These are phyloP conservation scores for Lipophrys pholis DNA, from an alignment of 2,113 vertebrate species.

Conservation along the genomic window DNA sequence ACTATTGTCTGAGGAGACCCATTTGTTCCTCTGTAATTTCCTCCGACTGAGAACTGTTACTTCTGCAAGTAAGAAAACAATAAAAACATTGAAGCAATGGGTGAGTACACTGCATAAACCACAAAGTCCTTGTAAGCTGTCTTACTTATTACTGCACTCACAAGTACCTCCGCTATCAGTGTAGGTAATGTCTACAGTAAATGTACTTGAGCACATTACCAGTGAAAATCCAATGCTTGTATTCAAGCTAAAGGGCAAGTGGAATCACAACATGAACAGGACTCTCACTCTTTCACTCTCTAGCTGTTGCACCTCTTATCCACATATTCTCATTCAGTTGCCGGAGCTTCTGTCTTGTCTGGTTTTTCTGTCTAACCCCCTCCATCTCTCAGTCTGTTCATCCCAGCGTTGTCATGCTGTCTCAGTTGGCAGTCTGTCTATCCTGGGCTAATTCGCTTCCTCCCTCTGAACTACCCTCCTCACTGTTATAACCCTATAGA, in stretches of 20 bases:
- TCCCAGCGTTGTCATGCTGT: slow-evolving; percentile 76
- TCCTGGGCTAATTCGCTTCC: slow-evolving; percentile 71
- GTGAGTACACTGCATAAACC: slow-evolving; percentile 25
- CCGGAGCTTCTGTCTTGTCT: slow-evolving; percentile 64
- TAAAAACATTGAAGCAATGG: slow-evolving; percentile 22
- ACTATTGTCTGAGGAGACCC: slow-evolving; percentile 23
- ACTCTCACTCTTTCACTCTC: slow-evolving; percentile 32
- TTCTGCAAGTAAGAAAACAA: slow-evolving; percentile 24
- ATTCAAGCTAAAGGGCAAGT: slow-evolving; percentile 58
- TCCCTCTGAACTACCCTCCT: slow-evolving; percentile 51
- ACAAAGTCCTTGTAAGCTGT: slow-evolving; percentile 47
- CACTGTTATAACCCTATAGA: slow-evolving; percentile 45
- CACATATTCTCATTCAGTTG: slow-evolving; percentile 68
- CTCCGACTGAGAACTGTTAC: slow-evolving; percentile 13
- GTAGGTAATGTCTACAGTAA: slow-evolving; percentile 40
- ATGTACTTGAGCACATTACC: slow-evolving; percentile 25
- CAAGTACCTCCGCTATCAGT: slow-evolving; percentile 35
- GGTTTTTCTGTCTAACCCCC: slow-evolving; percentile 62
- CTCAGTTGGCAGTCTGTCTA: slow-evolving; percentile 75
- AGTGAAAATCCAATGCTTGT: slow-evolving; percentile 52
- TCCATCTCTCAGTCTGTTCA: slow-evolving; percentile 76
- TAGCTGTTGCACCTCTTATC: slow-evolving; percentile 45
- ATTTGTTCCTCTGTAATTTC: slow-evolving; percentile 26
- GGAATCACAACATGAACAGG: slow-evolving; percentile 45
- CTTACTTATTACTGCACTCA: slow-evolving; percentile 21